Evolutionary conservation across 1,140 invertebrate species (phyloP).

Genomic region (Heliothis subflexa): DNA sequence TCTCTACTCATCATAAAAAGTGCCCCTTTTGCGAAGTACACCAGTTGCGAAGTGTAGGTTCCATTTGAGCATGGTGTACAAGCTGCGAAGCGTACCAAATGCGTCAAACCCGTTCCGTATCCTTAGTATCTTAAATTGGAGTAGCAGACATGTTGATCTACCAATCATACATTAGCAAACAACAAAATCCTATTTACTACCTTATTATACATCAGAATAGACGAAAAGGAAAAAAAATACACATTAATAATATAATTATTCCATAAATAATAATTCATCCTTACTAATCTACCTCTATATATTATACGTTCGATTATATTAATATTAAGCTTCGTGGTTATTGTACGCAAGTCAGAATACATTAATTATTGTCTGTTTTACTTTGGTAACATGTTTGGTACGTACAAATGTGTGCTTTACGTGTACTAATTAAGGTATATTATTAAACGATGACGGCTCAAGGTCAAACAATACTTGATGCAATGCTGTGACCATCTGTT

Average conservation of each 20-base stretch:
- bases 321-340: constrained; percentile 9
- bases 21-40: too few species aligned
- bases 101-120: too few species aligned
- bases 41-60: too few species aligned
- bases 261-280: constrained; percentile 22
- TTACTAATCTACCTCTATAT: constrained; percentile 10
- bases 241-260: constrained; percentile 17
- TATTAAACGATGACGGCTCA: not conserved
- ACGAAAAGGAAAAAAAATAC: not conserved
- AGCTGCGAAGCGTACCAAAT: too few species aligned
- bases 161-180: not conserved
- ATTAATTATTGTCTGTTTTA: constrained; percentile 17
- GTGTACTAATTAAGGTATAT: too few species aligned
- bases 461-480: not conserved
- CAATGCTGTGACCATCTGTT: not conserved
- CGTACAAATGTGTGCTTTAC: too few species aligned
- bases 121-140: too few species aligned
- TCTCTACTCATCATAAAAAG: too few species aligned
- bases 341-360: constrained; percentile 15
- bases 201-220: not conserved
- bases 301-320: constrained; percentile 13
- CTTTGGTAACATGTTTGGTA: not conserved
- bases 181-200: not conserved
- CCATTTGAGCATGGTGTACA: too few species aligned
- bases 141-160: too few species aligned